phyloP scores from a whole-genome alignment of 92 coral and sea anemone species.

The Parazoanthus swiftii region DNA sequence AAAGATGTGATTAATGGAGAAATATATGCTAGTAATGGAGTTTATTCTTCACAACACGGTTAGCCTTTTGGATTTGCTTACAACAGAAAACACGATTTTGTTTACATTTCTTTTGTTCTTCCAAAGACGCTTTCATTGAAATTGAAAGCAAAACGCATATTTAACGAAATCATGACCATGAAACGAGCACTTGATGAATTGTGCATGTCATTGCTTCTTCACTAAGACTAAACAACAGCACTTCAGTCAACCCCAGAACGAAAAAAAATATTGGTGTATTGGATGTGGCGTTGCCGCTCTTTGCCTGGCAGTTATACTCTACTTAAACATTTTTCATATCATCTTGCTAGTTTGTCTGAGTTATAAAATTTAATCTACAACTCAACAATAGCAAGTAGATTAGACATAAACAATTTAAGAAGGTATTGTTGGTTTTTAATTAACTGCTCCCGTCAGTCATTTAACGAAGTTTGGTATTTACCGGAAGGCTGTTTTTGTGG shows the following conservation, averaged over 20 bases:
- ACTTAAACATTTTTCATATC: background rate
- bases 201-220: background rate
- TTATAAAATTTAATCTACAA: background rate
- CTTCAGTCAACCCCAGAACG: background rate
- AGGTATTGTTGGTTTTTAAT: conserved; percentile 45
- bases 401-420: conserved; percentile 31
- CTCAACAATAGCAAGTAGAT: conserved; percentile 23
- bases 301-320: background rate
- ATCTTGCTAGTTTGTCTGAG: background rate
- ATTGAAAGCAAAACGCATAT: conserved; percentile 28
- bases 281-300: background rate
- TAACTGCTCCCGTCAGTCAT: conserved; percentile 30
- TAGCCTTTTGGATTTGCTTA: conserved; percentile 6
- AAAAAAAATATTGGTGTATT: no score
- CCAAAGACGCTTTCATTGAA: conserved; percentile 7
- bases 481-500: conserved; percentile 36
- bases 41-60: background rate
- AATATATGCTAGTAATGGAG: background rate
- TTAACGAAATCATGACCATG: conserved; percentile 21
- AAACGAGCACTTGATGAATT: conserved; percentile 39
- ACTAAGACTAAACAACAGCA: background rate
- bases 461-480: conserved; percentile 31
- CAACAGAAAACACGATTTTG: conserved; percentile 30
- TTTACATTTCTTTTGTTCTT: conserved; percentile 36
- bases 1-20: conserved; percentile 4